phyloP scores from a whole-genome alignment of 1,140 invertebrate species.

The Scaptomyza hsui region DNA sequence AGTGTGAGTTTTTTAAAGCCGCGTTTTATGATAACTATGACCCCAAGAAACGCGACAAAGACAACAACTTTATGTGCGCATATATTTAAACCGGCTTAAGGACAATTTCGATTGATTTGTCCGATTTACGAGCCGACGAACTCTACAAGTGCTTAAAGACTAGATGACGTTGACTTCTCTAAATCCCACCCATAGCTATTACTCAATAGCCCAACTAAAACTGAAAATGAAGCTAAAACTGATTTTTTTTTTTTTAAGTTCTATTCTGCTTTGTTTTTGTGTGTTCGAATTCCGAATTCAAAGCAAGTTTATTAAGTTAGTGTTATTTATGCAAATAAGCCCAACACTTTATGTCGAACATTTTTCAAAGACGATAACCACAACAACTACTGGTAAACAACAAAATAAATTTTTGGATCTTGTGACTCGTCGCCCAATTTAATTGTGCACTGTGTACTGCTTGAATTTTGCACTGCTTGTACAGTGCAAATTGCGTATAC shows the following conservation, averaged over 20 bases:
- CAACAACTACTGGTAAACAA: background rate
- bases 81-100: conserved; percentile 68
- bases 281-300: conserved; percentile 58
- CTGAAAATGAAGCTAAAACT: conserved; percentile 39
- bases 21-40: conserved; percentile 74
- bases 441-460: too few relatives aligned
- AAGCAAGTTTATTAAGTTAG: conserved; percentile 77
- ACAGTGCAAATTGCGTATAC: background rate
- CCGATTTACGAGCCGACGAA: conserved; percentile 63
- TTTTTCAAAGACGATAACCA: conserved; percentile 6
- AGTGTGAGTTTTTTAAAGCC: conserved; percentile 25
- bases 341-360: background rate
- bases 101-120: conserved; percentile 65
- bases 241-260: conserved; percentile 10
- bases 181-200: background rate
- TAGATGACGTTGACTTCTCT: conserved; percentile 10
- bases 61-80: conserved; percentile 2
- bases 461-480: conserved; percentile 13
- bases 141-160: conserved; percentile 31
- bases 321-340: conserved; percentile 72
- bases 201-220: background rate
- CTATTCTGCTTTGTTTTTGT: background rate
- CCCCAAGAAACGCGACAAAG: conserved; percentile 44
- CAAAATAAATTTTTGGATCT: conserved; percentile 7
- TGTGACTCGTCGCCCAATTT: background rate